Percentiles rank a stretch among this genome's conserved stretches.
phyloP scores from a whole-genome alignment of 2,113 vertebrate species.

The Miniopterus natalensis region DNA sequence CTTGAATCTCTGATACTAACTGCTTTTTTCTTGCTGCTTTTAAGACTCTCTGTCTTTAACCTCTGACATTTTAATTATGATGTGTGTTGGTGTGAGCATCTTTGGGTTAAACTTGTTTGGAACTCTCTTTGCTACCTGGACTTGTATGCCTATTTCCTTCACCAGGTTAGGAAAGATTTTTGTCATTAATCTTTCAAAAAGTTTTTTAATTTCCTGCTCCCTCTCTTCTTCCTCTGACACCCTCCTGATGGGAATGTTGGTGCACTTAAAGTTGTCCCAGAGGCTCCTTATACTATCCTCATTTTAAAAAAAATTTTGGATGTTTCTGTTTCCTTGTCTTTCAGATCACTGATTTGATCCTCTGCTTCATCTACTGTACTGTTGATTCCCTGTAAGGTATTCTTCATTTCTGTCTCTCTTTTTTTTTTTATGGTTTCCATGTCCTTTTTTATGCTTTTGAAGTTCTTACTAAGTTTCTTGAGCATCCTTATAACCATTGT shows the following conservation, averaged over 20 bases:
- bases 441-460: too few species aligned
- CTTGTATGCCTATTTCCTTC: not conserved
- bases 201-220: not conserved
- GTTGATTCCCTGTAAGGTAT: too few species aligned
- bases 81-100: not conserved
- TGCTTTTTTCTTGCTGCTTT: not conserved
- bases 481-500: not conserved
- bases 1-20: too few species aligned
- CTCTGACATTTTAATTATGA: too few species aligned
- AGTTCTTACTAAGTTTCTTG: not conserved
- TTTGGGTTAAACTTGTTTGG: not conserved
- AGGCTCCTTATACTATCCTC: not conserved
- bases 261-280: not conserved
- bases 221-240: not conserved
- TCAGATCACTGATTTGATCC: too few species aligned
- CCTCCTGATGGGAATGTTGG: not conserved
- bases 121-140: not conserved
- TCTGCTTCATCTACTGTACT: too few species aligned
- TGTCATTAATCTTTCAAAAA: not conserved
- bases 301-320: not conserved
- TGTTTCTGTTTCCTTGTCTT: not conserved
- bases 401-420: too few species aligned
- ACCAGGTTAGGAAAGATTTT: not conserved
- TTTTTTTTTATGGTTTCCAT: too few species aligned
- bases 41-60: not conserved